Conservation (phyloP, 2,888 invertebrate genomes). For the Trypoxylon attenuatum region DNA sequence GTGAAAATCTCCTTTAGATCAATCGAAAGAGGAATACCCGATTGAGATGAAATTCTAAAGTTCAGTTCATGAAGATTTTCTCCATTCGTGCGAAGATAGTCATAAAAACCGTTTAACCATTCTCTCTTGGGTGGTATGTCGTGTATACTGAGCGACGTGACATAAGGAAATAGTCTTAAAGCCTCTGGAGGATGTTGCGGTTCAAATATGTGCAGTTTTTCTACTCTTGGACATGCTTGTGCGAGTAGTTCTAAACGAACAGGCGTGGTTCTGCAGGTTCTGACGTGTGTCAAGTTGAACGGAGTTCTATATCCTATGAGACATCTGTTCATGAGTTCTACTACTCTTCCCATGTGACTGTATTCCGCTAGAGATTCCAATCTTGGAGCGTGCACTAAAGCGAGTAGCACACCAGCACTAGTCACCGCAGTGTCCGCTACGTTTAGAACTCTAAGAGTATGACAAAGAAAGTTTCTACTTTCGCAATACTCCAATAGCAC, state of each 20-base stretch:
- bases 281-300: conserved; percentile 69
- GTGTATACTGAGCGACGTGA: conserved; percentile 70
- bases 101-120: conserved; percentile 71
- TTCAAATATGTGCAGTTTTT: conserved; percentile 71
- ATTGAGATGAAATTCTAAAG: conserved; percentile 65
- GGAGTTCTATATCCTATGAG: conserved; percentile 60
- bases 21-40: conserved; percentile 61
- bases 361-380: conserved; percentile 74
- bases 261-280: conserved; percentile 69
- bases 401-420: conserved; percentile 70
- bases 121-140: conserved; percentile 67
- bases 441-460: conserved; percentile 70
- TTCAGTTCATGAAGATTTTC: conserved; percentile 67
- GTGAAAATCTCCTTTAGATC: conserved; percentile 68
- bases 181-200: conserved; percentile 72
- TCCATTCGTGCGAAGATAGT: conserved; percentile 69
- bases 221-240: conserved; percentile 69
- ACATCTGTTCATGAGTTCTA: conserved; percentile 70
- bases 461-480: conserved; percentile 70
- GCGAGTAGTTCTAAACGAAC: conserved; percentile 70
- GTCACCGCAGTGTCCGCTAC: conserved; percentile 73
- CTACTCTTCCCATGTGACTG: conserved; percentile 71
- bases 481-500: conserved; percentile 71
- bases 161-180: conserved; percentile 66
- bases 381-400: conserved; percentile 68